These are phyloP conservation scores for Liolophura sinensis DNA, from an alignment of 1,140 invertebrate genomes.

Conservation along the genomic window DNA sequence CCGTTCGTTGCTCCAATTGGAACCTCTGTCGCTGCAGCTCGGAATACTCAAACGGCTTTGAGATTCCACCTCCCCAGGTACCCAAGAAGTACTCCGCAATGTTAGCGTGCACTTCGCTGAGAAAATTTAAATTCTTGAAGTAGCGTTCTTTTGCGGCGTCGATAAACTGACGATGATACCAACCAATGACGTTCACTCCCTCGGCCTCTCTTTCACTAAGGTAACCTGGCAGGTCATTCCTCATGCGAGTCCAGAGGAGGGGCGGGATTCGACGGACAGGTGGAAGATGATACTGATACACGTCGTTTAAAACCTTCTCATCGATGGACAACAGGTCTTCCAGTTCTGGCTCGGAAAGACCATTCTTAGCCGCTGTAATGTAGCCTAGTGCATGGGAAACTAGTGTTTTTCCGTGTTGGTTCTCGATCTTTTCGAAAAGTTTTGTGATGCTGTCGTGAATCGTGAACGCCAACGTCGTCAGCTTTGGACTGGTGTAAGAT, in stretches of 20 bases:
- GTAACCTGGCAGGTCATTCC: slow-evolving; percentile 71
- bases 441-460: slow-evolving; percentile 99
- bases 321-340: slow-evolving; percentile 57
- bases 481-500: slow-evolving; percentile 91
- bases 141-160: slow-evolving; percentile 80
- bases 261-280: slow-evolving; percentile 94
- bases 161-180: slow-evolving; percentile 78
- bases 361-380: slow-evolving; percentile 56
- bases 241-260: slow-evolving; percentile 84
- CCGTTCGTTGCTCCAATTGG: slow-evolving; percentile 77
- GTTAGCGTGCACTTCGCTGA: slow-evolving; percentile 94
- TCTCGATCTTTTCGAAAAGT: slow-evolving; percentile 59
- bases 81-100: slow-evolving; percentile 98
- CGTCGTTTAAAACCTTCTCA: slow-evolving; percentile 90
- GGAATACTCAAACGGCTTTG: slow-evolving; percentile 95
- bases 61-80: slow-evolving; percentile 74
- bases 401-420: slow-evolving; percentile 54
- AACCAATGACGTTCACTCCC: slow-evolving; percentile 95
- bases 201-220: slow-evolving; percentile 94
- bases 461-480: slow-evolving; percentile 88
- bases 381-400: slow-evolving; percentile 56
- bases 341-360: slow-evolving; percentile 54
- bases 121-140: slow-evolving; percentile 96
- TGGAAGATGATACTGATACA: slow-evolving; percentile 96
- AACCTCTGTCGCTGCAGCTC: slow-evolving; percentile 90